Conservation (phyloP, 2,888 invertebrate species). For the Nipponacmea schrenckii region DNA sequence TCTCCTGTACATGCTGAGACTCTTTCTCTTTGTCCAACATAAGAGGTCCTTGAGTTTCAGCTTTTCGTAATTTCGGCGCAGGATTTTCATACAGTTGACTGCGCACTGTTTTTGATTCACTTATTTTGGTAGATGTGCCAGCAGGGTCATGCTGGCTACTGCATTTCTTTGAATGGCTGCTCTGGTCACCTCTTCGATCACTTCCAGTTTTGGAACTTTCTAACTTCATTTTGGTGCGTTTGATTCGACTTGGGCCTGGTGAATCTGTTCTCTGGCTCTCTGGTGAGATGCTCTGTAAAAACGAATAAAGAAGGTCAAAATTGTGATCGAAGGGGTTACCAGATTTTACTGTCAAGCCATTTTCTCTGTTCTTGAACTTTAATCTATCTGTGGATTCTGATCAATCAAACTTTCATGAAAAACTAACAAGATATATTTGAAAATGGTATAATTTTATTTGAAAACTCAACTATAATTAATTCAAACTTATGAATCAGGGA, state of each 20-base stretch:
- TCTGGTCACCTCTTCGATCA: background rate
- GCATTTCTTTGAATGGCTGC: background rate
- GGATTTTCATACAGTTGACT: background rate
- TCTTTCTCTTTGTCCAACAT: constrained; percentile 24
- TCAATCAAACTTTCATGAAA: no score
- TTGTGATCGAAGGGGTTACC: no score
- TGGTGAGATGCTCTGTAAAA: constrained; percentile 1
- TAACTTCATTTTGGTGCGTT: background rate
- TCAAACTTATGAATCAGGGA: no score
- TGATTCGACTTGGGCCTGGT: background rate
- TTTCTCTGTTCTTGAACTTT: no score
- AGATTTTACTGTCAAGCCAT: no score
- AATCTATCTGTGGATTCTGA: no score
- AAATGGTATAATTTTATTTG: no score
- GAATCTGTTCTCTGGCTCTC: constrained; percentile 4
- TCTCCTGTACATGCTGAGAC: constrained; percentile 33
- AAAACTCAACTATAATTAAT: no score
- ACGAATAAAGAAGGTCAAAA: no score
- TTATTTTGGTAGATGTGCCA: background rate
- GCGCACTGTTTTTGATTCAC: background rate
- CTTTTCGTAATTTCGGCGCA: background rate
- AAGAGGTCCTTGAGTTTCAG: constrained; percentile 7
- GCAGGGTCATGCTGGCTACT: background rate
- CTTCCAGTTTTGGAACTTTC: background rate
- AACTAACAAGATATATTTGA: no score